Percentiles rank a stretch among this genome's conserved stretches.
phyloP scores from a whole-genome alignment of 1,140 invertebrate genomes.

The Lethocerus indicus region DNA sequence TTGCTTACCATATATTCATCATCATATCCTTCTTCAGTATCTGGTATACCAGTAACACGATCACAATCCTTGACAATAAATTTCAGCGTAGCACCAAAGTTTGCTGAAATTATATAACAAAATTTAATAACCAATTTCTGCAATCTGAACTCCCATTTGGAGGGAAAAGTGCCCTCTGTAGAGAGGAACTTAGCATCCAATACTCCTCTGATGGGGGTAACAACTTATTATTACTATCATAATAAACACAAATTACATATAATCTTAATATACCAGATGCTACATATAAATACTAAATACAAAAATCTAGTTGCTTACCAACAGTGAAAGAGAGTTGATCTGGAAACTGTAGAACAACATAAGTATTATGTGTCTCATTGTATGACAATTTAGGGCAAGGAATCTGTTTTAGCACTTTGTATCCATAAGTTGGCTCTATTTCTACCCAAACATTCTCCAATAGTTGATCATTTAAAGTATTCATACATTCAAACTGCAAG shows the following conservation, averaged over 20 bases:
- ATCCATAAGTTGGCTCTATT: constrained; percentile 59
- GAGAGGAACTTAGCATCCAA: background rate
- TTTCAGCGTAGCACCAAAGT: constrained; percentile 79
- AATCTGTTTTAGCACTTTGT: constrained; percentile 52
- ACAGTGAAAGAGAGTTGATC: constrained; percentile 48
- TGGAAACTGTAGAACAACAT: constrained; percentile 70
- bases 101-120: constrained; percentile 27
- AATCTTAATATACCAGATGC: background rate
- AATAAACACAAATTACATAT: background rate
- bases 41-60: constrained; percentile 79
- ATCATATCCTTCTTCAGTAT: constrained; percentile 78
- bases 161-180: too few species aligned
- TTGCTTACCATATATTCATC: constrained; percentile 58
- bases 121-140: background rate
- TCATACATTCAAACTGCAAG: constrained; percentile 76
- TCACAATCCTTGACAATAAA: constrained; percentile 94
- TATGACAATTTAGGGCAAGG: constrained; percentile 65
- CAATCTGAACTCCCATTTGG: too few species aligned
- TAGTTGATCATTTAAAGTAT: constrained; percentile 89
- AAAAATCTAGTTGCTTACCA: constrained; percentile 25
- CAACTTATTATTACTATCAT: background rate
- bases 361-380: constrained; percentile 75
- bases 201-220: background rate
- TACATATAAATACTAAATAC: background rate
- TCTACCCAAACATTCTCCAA: constrained; percentile 84